Conservation (phyloP, 2,797 vertebrate genomes). For the Calcarius lapponicus region DNA sequence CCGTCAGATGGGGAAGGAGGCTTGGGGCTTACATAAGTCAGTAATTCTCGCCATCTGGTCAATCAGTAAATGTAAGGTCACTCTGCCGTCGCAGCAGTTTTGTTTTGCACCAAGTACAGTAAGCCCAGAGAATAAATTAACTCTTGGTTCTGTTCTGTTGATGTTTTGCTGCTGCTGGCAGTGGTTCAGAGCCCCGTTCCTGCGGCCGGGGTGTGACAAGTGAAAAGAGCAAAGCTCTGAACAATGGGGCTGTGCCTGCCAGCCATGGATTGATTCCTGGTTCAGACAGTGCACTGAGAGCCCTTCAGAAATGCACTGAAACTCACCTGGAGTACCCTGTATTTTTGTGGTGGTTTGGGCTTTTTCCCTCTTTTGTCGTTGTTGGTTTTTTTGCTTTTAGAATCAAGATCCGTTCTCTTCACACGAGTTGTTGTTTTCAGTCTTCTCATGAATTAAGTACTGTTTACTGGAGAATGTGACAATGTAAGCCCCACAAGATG, state of each 20-base stretch:
- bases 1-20: conserved; percentile 29
- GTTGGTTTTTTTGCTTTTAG: not conserved
- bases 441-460: not conserved
- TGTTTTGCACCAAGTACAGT: not conserved
- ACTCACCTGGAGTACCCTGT: not conserved
- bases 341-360: not conserved
- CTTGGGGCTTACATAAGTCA: conserved; percentile 8
- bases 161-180: not conserved
- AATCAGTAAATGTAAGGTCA: conserved; percentile 17
- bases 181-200: not conserved
- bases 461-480: not conserved
- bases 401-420: not conserved
- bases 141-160: not conserved
- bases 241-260: not conserved
- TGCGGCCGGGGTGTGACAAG: conserved; percentile 1
- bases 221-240: conserved; percentile 38
- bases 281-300: not conserved
- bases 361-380: rapidly evolving
- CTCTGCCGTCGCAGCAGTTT: not conserved
- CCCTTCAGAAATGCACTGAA: not conserved
- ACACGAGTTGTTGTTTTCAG: not conserved
- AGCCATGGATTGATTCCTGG: not conserved
- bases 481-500: not conserved
- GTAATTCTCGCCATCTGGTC: conserved; percentile 46
- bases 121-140: not conserved